phyloP scores from a whole-genome alignment of 2,797 vertebrate genomes.

The Danio aesculapii region DNA sequence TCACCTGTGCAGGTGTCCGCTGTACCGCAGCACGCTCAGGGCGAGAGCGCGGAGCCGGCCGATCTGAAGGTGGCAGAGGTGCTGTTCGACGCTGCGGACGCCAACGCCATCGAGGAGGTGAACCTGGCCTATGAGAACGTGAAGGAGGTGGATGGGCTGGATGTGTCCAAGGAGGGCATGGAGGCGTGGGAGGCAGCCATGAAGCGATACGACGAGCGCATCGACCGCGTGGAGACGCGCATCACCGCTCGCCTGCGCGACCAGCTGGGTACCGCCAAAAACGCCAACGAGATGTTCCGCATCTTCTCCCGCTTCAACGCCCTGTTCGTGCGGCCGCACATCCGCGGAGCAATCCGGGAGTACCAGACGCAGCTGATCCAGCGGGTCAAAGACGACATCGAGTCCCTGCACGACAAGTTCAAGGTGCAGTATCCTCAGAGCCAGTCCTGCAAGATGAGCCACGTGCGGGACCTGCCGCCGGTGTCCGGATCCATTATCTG shows the following conservation, averaged over 20 bases:
- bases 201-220: constrained; percentile 97
- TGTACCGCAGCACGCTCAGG: constrained; percentile 92
- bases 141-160: constrained; percentile 97
- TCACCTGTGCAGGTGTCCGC: constrained; percentile 86
- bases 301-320: constrained; percentile 99
- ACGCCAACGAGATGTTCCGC: constrained; percentile 99
- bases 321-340: constrained; percentile 96
- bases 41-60: constrained; percentile 91
- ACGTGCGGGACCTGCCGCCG: constrained; percentile 94
- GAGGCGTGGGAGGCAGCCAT: constrained; percentile 99
- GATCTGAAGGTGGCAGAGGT: constrained; percentile 97
- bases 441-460: constrained; percentile 99
- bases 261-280: constrained; percentile 97
- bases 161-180: constrained; percentile 97
- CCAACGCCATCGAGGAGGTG: constrained; percentile 98
- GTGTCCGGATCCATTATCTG: constrained; percentile 99
- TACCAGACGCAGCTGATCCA: constrained; percentile 99
- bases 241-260: constrained; percentile 97
- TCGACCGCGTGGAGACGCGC: constrained; percentile 96
- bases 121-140: constrained; percentile 99
- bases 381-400: constrained; percentile 97
- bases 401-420: constrained; percentile 98
- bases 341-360: constrained; percentile 95
- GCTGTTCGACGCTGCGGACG: constrained; percentile 95
- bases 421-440: constrained; percentile 99